phyloP scores from a whole-genome alignment of 2,113 vertebrate genomes.

The Zosterops hypoxanthus region DNA sequence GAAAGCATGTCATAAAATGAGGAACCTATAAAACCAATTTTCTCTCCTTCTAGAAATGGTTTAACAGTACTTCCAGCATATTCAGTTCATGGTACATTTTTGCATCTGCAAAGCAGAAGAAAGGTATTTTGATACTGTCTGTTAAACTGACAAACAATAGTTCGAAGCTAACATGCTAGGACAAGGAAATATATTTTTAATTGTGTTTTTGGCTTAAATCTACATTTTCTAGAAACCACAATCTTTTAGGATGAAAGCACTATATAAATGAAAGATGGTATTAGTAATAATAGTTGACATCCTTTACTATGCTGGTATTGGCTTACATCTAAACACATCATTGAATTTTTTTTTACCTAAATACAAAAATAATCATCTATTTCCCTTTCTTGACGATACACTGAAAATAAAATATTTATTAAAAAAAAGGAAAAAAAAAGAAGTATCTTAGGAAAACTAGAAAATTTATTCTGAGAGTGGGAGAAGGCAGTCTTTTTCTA shows the following conservation, averaged over 20 bases:
- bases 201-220: slow-evolving; percentile 63
- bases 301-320: slow-evolving; percentile 16
- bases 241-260: slow-evolving; percentile 56
- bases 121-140: slow-evolving; percentile 46
- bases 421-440: neutral
- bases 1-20: slow-evolving; percentile 63
- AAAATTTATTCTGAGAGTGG: slow-evolving; percentile 2
- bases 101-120: slow-evolving; percentile 42
- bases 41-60: slow-evolving; percentile 58
- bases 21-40: slow-evolving; percentile 64
- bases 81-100: slow-evolving; percentile 36
- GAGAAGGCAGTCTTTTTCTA: slow-evolving; percentile 32
- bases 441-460: neutral
- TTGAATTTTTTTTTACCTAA: slow-evolving; percentile 39
- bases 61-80: slow-evolving; percentile 57
- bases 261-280: slow-evolving; percentile 57
- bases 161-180: slow-evolving; percentile 36
- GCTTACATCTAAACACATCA: slow-evolving; percentile 20
- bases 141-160: slow-evolving; percentile 47
- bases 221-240: slow-evolving; percentile 58
- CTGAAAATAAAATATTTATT: slow-evolving; percentile 56
- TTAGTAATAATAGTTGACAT: slow-evolving; percentile 43
- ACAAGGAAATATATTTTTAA: slow-evolving; percentile 63
- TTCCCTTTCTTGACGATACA: neutral
- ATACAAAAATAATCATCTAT: slow-evolving; percentile 53